Evolutionary conservation across 1,140 invertebrate genomes (phyloP), one percentile per base, ranked within the genome.

Genomic region (Lordiphosa clarofinis): DNA sequence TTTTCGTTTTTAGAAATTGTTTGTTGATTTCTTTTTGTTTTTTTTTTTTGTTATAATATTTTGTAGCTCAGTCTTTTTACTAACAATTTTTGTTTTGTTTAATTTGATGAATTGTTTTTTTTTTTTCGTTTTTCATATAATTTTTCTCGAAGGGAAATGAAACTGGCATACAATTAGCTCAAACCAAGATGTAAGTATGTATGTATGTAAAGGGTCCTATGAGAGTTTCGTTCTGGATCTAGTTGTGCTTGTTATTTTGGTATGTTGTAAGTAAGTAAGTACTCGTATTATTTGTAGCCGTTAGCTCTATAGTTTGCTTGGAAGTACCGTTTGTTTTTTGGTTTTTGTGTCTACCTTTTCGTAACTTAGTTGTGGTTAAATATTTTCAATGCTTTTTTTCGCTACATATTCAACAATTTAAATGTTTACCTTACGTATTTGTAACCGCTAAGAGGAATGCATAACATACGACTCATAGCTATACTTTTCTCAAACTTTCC

Each of bases 21-120:
- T 21, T 43, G 7, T 46, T 61, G 39, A 53, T 56, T 6, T 69
- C 50, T 42, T 71, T 56, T 54, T 54, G 40, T 66, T 44, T 57
- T 42, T 47, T 46, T 46, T 24, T 31, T 50, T 40, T 78, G 72
- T 68, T 55, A 47, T 56, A 49, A 57, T 73, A 70, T 69, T 86
- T 86, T 86, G 74, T 86, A 81, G 81, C 81, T 86, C 81, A 86
- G 81, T 86, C 81, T 86, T 86, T 79, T 86, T 86, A 86, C 81
- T 86, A 86, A 86, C 72, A 73, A 75, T 86, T 86, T 71, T 46
- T 68, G 68, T 62, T 57, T 62, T 47, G 59, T 73, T 73, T 57
- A 58, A 24, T 24, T 73, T 31, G 28, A 31, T 31, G 28, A 31
- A 31, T 31, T 31, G 28, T 31, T 31, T 7, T 31, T 8, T 56